phyloP scores from a whole-genome alignment of 2,113 vertebrate genomes.

The Pongo abelii region DNA sequence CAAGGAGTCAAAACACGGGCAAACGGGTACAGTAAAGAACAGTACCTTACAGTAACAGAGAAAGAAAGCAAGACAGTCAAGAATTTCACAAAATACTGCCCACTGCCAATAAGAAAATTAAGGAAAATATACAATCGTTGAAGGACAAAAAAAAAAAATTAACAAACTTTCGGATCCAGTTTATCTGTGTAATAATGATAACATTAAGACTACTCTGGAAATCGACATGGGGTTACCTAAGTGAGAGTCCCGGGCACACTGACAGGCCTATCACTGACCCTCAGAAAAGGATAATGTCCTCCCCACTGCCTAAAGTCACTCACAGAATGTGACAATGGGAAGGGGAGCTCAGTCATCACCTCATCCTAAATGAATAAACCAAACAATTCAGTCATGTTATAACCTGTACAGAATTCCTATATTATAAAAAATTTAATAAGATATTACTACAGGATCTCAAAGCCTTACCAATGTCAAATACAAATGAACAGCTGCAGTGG shows the following conservation, averaged over 20 bases:
- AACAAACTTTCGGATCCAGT: background rate
- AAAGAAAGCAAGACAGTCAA: background rate
- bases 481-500: background rate
- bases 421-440: background rate
- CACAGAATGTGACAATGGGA: constrained; percentile 19
- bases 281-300: background rate
- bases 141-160: background rate
- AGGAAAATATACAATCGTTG: background rate
- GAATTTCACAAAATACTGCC: background rate
- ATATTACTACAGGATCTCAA: constrained; percentile 1
- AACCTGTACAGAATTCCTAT: background rate
- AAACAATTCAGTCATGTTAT: background rate
- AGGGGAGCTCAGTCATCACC: background rate
- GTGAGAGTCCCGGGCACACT: background rate
- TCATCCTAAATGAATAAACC: background rate
- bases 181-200: background rate
- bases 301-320: background rate
- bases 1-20: background rate
- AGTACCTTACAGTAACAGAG: background rate
- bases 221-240: background rate
- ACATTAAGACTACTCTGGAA: background rate
- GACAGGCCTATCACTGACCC: background rate
- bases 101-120: constrained; percentile 2
- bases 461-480: constrained; percentile 46
- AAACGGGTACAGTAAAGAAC: background rate